phyloP scores from a whole-genome alignment of 2,888 invertebrate species.

The Chrysolina americana region DNA sequence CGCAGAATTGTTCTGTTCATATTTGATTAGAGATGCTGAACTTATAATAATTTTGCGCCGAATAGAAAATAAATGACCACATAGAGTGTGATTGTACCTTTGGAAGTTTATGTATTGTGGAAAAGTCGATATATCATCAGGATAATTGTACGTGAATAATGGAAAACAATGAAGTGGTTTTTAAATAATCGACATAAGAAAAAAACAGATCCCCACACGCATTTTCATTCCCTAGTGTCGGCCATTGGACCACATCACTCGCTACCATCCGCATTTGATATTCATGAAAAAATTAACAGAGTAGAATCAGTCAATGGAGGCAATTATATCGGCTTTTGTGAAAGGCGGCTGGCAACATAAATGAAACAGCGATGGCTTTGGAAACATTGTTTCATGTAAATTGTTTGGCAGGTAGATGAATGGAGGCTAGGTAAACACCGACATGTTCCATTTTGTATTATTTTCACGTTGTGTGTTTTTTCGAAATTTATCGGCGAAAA shows the following conservation, averaged over 20 bases:
- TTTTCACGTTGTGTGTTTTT: neutral
- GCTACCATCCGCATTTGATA: conserved; percentile 39
- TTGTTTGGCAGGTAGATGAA: conserved; percentile 21
- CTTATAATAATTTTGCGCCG: no score
- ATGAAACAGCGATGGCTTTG: conserved; percentile 18
- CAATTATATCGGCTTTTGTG: conserved; percentile 44
- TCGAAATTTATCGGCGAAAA: neutral
- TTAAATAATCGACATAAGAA: neutral
- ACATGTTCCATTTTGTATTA: neutral
- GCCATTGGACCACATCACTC: neutral
- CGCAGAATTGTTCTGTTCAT: no score
- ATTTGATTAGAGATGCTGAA: no score
- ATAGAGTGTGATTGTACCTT: no score
- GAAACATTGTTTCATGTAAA: conserved; percentile 33
- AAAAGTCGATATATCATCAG: no score
- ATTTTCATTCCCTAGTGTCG: neutral
- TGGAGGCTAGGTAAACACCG: neutral
- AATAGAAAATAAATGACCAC: no score
- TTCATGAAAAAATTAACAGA: conserved; percentile 45
- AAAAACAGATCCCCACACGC: neutral
- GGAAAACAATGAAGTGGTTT: neutral
- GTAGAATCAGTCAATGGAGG: conserved; percentile 43
- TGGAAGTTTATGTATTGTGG: no score
- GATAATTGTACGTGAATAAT: neutral
- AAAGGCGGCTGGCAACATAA: conserved; percentile 37